Evolutionary conservation across 2,888 invertebrate genomes (phyloP).

Genomic region (Argyresthia goedartella): DNA sequence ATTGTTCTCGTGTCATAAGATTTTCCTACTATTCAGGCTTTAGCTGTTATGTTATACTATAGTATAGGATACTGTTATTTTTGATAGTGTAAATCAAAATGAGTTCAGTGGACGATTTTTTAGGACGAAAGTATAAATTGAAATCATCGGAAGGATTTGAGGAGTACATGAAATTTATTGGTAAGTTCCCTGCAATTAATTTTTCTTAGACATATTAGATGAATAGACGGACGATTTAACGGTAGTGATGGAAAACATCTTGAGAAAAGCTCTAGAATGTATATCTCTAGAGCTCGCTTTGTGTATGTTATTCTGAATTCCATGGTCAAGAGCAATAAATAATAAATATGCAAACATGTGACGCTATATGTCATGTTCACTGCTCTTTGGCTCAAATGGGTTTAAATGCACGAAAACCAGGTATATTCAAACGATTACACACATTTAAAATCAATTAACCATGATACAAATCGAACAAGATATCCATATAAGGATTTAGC

Average conservation of each 20-base stretch:
- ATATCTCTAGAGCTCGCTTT: background rate
- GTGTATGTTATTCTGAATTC: background rate
- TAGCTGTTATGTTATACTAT: too few relatives aligned
- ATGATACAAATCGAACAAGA: too few relatives aligned
- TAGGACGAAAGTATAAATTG: conserved; percentile 35
- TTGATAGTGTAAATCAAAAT: too few relatives aligned
- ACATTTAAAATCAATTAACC: too few relatives aligned
- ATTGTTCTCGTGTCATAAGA: too few relatives aligned
- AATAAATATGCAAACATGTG: background rate
- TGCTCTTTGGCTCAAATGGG: too few relatives aligned
- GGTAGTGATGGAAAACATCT: background rate
- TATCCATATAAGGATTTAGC: too few relatives aligned
- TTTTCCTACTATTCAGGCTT: too few relatives aligned
- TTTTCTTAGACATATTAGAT: background rate
- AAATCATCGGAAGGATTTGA: conserved; percentile 44
- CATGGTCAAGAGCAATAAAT: background rate
- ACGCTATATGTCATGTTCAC: too few relatives aligned
- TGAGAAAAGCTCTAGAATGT: background rate
- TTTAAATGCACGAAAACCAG: too few relatives aligned
- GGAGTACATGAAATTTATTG: conserved; percentile 33
- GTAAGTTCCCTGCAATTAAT: conserved; percentile 6
- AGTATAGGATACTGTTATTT: too few relatives aligned
- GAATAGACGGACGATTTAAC: background rate
- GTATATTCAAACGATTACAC: too few relatives aligned
- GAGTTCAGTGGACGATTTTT: conserved; percentile 10